These are phyloP conservation scores for Folsomia candida DNA, from an alignment of 2,888 invertebrate genomes.

Conservation along the genomic window DNA sequence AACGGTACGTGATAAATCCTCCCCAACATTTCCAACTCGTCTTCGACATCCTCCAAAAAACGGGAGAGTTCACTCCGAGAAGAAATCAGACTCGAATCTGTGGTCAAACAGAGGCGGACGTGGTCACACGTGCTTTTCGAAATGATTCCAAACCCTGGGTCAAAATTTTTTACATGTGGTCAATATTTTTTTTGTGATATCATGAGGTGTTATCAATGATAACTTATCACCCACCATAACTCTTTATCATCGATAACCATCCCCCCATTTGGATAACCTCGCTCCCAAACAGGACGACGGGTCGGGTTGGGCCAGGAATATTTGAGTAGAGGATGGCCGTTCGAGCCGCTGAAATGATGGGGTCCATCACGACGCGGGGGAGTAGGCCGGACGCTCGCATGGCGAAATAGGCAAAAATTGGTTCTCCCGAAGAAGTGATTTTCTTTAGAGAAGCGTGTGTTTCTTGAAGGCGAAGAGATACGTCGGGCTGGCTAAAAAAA, in stretches of 20 bases:
- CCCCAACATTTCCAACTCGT: neutral
- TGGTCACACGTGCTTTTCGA: slow-evolving; percentile 30
- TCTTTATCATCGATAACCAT: slow-evolving; percentile 44
- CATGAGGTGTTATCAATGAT: no score
- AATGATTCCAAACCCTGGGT: slow-evolving; percentile 28
- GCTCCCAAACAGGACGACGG: slow-evolving; percentile 36
- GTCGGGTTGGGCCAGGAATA: slow-evolving; percentile 40
- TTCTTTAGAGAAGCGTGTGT: slow-evolving; percentile 25
- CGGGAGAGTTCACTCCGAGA: neutral
- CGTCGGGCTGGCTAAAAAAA: neutral
- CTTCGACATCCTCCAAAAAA: neutral
- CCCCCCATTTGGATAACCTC: slow-evolving; percentile 38
- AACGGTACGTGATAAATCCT: no score
- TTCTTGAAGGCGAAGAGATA: slow-evolving; percentile 21
- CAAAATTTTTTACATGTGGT: no score
- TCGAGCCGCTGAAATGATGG: slow-evolving; percentile 36
- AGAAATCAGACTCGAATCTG: slow-evolving; percentile 21
- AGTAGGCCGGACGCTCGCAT: slow-evolving; percentile 42
- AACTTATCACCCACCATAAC: slow-evolving; percentile 7
- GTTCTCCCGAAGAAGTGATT: slow-evolving; percentile 37
- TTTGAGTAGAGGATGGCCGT: slow-evolving; percentile 45
- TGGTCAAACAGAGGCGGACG: slow-evolving; percentile 32
- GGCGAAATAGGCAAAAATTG: slow-evolving; percentile 42
- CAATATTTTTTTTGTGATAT: no score
- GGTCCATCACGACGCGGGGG: slow-evolving; percentile 34